Evolutionary conservation across 2,888 invertebrate genomes (phyloP).

Genomic region (Temnothorax ravouxi): DNA sequence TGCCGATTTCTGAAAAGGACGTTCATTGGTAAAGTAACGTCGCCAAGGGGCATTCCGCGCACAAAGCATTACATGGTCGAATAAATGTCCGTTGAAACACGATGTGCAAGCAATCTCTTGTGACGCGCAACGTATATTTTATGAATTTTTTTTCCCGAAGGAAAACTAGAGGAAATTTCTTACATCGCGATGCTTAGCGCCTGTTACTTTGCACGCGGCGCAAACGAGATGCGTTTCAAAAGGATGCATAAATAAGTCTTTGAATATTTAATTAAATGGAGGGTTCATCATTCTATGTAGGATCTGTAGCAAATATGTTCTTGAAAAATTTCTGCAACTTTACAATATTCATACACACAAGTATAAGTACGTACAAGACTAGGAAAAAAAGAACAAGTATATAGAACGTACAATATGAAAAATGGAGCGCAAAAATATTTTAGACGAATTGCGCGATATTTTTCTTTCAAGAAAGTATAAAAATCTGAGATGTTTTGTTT

Average conservation of each 20-base stretch:
- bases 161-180: constrained; percentile 8
- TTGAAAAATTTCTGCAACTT: neutral
- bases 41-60: constrained; percentile 63
- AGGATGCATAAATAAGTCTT: neutral
- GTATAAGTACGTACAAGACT: neutral
- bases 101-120: neutral
- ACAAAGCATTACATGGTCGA: constrained; percentile 40
- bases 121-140: constrained; percentile 10
- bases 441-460: neutral
- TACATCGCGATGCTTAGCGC: neutral
- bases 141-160: neutral
- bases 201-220: neutral
- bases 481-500: constrained; percentile 1
- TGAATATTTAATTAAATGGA: neutral
- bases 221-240: neutral
- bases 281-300: neutral
- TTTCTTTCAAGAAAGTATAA: neutral
- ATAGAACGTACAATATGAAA: neutral
- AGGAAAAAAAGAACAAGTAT: neutral
- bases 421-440: neutral
- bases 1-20: constrained; percentile 56
- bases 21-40: constrained; percentile 61
- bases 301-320: neutral
- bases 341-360: neutral
- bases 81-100: constrained; percentile 39